Evolutionary conservation across 2,888 invertebrate genomes (phyloP).

Genomic region (Drosophila koepferae): DNA sequence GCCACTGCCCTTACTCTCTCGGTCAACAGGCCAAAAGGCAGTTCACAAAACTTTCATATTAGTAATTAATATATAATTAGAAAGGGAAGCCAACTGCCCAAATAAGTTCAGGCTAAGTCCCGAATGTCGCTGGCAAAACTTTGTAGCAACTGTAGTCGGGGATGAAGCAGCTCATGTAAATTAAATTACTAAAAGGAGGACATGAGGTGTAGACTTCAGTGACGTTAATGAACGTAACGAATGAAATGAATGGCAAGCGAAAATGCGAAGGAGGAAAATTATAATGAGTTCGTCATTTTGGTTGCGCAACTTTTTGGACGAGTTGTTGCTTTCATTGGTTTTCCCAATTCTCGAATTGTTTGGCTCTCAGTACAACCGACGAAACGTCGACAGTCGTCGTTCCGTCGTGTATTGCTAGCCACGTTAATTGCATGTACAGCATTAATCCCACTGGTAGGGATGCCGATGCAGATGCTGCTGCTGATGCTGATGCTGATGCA

Average conservation of each 20-base stretch:
- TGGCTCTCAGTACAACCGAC: conserved; percentile 5
- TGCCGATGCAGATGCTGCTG: not conserved
- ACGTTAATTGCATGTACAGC: conserved; percentile 73
- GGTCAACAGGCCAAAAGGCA: conserved; percentile 17
- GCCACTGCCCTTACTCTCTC: conserved; percentile 15
- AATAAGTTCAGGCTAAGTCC: conserved; percentile 17
- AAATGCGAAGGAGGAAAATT: conserved; percentile 59
- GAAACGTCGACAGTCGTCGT: not conserved
- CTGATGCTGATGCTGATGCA: conserved; percentile 5
- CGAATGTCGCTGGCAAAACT: conserved; percentile 55
- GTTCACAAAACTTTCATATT: conserved; percentile 63
- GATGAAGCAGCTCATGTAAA: conserved; percentile 60
- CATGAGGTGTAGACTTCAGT: conserved; percentile 27
- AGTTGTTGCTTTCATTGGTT: conserved; percentile 23
- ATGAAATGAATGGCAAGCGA: conserved; percentile 56
- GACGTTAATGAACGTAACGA: conserved; percentile 48
- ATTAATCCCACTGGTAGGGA: conserved; percentile 25
- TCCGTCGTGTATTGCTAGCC: conserved; percentile 30
- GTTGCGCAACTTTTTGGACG: conserved; percentile 28
- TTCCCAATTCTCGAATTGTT: conserved; percentile 23
- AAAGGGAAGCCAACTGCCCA: conserved; percentile 13
- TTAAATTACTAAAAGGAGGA: conserved; percentile 58
- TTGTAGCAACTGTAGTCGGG: conserved; percentile 42
- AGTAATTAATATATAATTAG: conserved; percentile 64
- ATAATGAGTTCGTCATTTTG: conserved; percentile 64